Base-by-base conservation (phyloP, 2,113 vertebrate genomes). In the Rhombomys opimus region DNA sequence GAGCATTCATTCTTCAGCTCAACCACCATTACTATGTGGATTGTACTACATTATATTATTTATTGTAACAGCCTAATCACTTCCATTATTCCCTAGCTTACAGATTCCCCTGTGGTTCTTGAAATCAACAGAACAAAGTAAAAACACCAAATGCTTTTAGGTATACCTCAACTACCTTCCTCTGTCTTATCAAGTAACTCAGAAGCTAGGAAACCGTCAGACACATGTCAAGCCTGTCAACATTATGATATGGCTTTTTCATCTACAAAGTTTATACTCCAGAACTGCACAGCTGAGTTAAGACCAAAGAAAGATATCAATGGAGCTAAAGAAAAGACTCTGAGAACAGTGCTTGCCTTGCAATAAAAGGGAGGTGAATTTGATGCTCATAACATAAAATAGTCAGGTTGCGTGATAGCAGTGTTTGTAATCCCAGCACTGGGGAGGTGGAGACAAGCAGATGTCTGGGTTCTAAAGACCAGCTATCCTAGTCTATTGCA, bases 81-180 rank as follows among this genome's bases (percentile, higher is more conserved):
- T 54, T 85, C 41, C 35, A 15, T 38, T 30, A 27, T 14, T 59
- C 30, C 11, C 27, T 50, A 38, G 35, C 35, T 87, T 82, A 75
- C 50, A 95, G 63, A 52, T 38, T 76, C 50, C 54, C 46, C 50
- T 0, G 41, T 27, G 50, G 61, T 73, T 90, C 65, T 95, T 92
- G 57, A 96, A 15, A 72, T 91, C 65, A 92, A 82, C 8, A 18
- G 61, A 50, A 46, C 84, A 86, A 93, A 94, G 7, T 61, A 59
- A 63, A 46, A 87, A 94, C 1, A n/a, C 14, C 11, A 57, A 82
- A 0, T 11, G 17, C 50, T 38, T 50, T 30, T 7, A 30, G 7
- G 15, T 17, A 57, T 54, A 50, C 50, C 77, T 63, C 27, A 12
- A 11, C 27, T 22, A 63, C 15, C 0, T 2, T 59, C 20, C 14